Percentiles rank a stretch among this genome's conserved stretches.
Evolutionary conservation across 1,140 invertebrate species (phyloP).

Genomic region (Neodiprion pinetum): DNA sequence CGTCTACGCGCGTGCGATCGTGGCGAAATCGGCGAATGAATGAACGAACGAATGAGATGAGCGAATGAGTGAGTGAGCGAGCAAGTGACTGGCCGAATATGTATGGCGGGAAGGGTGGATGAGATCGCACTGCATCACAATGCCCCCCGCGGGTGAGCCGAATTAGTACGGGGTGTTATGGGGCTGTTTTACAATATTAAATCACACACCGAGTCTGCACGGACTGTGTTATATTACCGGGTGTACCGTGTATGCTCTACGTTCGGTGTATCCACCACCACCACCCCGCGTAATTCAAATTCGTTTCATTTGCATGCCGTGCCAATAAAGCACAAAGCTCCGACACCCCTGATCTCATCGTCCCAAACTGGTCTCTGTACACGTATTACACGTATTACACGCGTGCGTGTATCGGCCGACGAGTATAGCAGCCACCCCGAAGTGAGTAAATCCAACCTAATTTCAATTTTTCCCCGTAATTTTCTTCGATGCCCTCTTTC

Average conservation of each 20-base stretch:
- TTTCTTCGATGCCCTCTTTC: too few relatives aligned
- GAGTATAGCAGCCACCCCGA: too few relatives aligned
- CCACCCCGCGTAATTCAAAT: neutral
- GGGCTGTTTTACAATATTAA: slow-evolving; percentile 3
- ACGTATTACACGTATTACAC: neutral
- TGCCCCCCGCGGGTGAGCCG: neutral
- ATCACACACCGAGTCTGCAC: neutral
- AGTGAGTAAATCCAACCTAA: neutral
- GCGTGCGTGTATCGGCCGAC: too few relatives aligned
- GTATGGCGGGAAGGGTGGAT: too few relatives aligned
- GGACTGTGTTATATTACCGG: neutral
- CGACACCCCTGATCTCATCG: neutral
- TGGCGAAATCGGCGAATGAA: too few relatives aligned
- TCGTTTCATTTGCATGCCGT: neutral
- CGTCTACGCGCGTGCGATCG: too few relatives aligned
- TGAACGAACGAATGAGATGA: too few relatives aligned
- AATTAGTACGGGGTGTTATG: neutral
- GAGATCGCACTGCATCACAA: neutral
- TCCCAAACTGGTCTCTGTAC: neutral
- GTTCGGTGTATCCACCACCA: neutral
- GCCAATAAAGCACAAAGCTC: slow-evolving; percentile 5
- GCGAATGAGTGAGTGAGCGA: too few relatives aligned
- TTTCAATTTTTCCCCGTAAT: too few relatives aligned
- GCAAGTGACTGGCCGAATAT: too few relatives aligned
- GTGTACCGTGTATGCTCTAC: neutral